Base-by-base conservation (phyloP, 2,888 invertebrate species). In the Ypsolopha scabrella region DNA sequence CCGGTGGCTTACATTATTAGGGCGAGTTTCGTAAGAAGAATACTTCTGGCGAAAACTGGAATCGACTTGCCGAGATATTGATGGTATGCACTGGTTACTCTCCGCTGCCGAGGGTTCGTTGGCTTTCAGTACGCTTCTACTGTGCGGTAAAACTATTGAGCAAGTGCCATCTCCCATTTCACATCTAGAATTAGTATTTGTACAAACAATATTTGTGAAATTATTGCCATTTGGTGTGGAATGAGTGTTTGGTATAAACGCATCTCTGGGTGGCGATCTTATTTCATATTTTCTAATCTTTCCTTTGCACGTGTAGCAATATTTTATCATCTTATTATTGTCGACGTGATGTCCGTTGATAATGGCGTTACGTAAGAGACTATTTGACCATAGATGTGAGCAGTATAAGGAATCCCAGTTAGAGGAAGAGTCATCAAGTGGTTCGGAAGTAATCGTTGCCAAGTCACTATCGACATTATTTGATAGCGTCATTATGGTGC, bases 281-380 rank as follows among this genome's bases (percentile, higher is more conserved):
- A 85, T 58, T 60, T 81, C 75, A 70, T 85, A 85, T 68, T 78
- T 83, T 65, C 83, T 75, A 63, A 83, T 78, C 68, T 85, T 86
- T 51, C 81, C 82, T 59, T 67, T 77, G 62, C 83, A 85, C 7
- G 76, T 74, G 54, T 80, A 78, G 58, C 86, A 85, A 60, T 81
- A 75, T 60, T 75, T 77, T 54, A 75, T 71, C 46, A 64, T 63
- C 67, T 68, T 74, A 53, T 62, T 70, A 49, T 39, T 41, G 53
- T 81, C 69, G 51, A 61, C 63, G 56, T 60, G 58, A 44, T 73
- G 68, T 53, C 68, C 65, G 59, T 71, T 69, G 58, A 81, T 61
- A 51, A 79, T 68, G 48, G 70, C 69, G 58, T 67, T 75, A 60
- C 80, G 70, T 55, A 80, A 64, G 56, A 71, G 59, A 57, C 75